These are phyloP conservation scores for Rhingia campestris DNA, from an alignment of 2,888 invertebrate species.

Conservation along the genomic window DNA sequence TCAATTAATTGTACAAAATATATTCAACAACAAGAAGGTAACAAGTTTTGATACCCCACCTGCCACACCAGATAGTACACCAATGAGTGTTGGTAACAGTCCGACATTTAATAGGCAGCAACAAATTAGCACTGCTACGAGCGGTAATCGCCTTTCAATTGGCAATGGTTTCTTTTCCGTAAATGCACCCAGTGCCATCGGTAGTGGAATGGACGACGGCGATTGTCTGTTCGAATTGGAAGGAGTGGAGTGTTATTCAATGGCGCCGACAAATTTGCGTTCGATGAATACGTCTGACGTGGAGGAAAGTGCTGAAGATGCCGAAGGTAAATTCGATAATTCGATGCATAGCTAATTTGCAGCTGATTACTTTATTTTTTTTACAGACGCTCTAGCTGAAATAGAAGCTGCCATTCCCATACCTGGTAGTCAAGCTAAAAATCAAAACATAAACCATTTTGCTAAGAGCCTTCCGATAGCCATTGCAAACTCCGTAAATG, in stretches of 20 bases:
- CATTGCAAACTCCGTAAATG: conserved; percentile 84
- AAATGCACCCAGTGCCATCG: conserved; percentile 55
- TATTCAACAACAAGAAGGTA: conserved; percentile 77
- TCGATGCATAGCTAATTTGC: conserved; percentile 77
- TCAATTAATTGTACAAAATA: conserved; percentile 62
- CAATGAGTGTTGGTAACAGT: conserved; percentile 83
- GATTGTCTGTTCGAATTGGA: conserved; percentile 92
- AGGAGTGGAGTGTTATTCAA: conserved; percentile 82
- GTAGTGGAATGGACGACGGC: conserved; percentile 84
- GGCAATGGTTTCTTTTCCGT: conserved; percentile 46
- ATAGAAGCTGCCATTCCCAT: conserved; percentile 80
- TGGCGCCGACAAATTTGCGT: conserved; percentile 56
- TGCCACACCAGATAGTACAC: conserved; percentile 82
- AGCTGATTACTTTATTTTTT: conserved; percentile 20
- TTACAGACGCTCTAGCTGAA: conserved; percentile 81
- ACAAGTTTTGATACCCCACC: conserved; percentile 82
- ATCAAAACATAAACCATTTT: conserved; percentile 80
- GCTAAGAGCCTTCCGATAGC: conserved; percentile 92
- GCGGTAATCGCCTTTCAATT: conserved; percentile 42
- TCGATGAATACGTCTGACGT: conserved; percentile 84
- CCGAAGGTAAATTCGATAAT: conserved; percentile 85
- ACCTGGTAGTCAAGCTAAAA: conserved; percentile 74
- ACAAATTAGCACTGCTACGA: conserved; percentile 51
- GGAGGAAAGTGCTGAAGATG: conserved; percentile 90
- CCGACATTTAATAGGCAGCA: conserved; percentile 81